Evolutionary conservation across 2,888 invertebrate species (phyloP), one percentile per base, ranked within the genome.

Genomic region (Taenaris catops): DNA sequence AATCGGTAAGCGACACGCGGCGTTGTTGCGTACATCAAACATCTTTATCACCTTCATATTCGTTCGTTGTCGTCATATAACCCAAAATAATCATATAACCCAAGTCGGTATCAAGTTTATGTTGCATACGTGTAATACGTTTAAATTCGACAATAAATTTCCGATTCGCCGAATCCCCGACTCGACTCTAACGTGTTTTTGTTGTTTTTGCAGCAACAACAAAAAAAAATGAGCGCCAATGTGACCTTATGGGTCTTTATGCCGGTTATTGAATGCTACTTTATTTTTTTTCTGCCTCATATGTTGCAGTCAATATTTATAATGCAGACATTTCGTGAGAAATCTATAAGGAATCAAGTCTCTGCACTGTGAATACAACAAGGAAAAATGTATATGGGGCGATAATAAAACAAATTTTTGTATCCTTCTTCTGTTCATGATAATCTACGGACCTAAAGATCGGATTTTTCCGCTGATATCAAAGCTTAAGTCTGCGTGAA

Each of bases 231-330:
- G 14, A 29, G 17, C 20, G 10, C 28, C 41, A 41, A 33, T 41
- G 41, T 41, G 41, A 41, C 41, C 41, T 37, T 29, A 9, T 4
- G 24, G 16, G 33, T 37, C 32, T 33, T 25, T 20, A 29, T 28
- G 23, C 17, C 21, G 21, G 16, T 9, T 23, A 23, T 23, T 23
- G 10, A 23, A 31, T 31, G 21, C 31, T 28, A 20, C 28, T 29
- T 29, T 14, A 31, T 2, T 31, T 31, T 23, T 16, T 31, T 9
- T 29, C 6, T n/a, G n/a, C n/a, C n/a, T n/a, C n/a, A n/a, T n/a
- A 10, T 18, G 14, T 20, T 20, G 20, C 5, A 7, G 3, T 10
- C 18, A 4, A 2, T 9, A 19, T 18, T n/a, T 19, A n/a, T n/a
- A n/a, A n/a, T n/a, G n/a, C n/a, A n/a, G n/a, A n/a, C n/a, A n/a